Evolutionary conservation across 2,797 vertebrate genomes (phyloP).

Genomic region (Tapirus indicus): DNA sequence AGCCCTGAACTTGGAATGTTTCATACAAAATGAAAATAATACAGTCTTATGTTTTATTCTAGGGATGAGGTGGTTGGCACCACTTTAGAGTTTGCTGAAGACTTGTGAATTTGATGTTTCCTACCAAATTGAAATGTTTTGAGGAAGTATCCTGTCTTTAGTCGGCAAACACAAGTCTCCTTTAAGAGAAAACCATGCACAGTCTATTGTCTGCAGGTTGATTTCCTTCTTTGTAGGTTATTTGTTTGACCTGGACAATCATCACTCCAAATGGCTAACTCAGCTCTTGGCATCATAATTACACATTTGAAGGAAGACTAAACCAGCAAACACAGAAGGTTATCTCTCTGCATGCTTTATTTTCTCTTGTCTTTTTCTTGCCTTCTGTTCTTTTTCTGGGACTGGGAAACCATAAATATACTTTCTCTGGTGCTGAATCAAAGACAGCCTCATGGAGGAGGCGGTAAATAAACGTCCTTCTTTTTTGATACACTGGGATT

Average conservation of each 20-base stretch:
- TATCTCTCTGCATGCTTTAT: slow-evolving; percentile 49
- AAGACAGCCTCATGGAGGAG: neutral
- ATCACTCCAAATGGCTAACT: slow-evolving; percentile 63
- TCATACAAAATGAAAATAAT: slow-evolving; percentile 87
- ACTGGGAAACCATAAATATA: neutral
- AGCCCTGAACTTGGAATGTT: slow-evolving; percentile 87
- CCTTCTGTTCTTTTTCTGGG: slow-evolving; percentile 36
- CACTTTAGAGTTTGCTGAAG: slow-evolving; percentile 65
- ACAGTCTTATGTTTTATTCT: slow-evolving; percentile 73
- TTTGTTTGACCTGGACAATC: slow-evolving; percentile 62
- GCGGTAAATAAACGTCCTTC: neutral
- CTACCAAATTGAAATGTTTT: slow-evolving; percentile 45
- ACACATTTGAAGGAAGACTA: slow-evolving; percentile 59
- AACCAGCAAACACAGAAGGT: slow-evolving; percentile 65
- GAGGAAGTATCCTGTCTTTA: slow-evolving; percentile 58
- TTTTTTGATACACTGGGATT: neutral
- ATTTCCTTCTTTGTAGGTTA: slow-evolving; percentile 63
- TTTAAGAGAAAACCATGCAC: slow-evolving; percentile 32
- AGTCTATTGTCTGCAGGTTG: neutral
- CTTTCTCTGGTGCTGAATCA: neutral
- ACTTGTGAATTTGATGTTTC: slow-evolving; percentile 73
- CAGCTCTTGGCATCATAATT: slow-evolving; percentile 72
- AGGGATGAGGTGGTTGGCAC: slow-evolving; percentile 66
- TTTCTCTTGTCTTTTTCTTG: slow-evolving; percentile 49
- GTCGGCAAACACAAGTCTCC: slow-evolving; percentile 26